Percentiles rank a stretch among this genome's conserved stretches.
Evolutionary conservation across 1,140 invertebrate genomes (phyloP).

Genomic region (Halyomorpha halys): DNA sequence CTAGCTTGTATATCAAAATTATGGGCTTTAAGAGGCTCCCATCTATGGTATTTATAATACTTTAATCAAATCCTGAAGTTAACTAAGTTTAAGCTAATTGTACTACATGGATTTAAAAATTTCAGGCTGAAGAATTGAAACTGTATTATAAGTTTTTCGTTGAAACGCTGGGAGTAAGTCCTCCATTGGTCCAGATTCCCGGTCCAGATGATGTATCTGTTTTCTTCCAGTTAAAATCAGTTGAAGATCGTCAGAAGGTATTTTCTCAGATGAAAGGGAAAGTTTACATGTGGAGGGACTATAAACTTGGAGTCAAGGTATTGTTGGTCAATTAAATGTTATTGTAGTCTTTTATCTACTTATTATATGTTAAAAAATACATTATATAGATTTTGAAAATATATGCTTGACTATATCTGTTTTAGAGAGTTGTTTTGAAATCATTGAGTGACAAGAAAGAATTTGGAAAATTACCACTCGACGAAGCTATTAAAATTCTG

Average conservation of each 20-base stretch:
- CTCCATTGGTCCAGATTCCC: slow-evolving; percentile 2
- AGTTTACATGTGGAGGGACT: not conserved
- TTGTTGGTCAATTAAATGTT: not conserved
- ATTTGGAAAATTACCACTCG: not conserved
- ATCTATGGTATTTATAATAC: not conserved
- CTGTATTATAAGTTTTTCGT: slow-evolving; percentile 7
- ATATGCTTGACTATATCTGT: not conserved
- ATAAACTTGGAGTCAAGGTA: slow-evolving; percentile 2
- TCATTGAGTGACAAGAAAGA: not conserved
- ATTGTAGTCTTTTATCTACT: not conserved
- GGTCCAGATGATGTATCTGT: not conserved
- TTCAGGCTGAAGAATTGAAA: slow-evolving; percentile 9
- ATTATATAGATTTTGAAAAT: no score
- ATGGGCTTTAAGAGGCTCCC: slow-evolving; percentile 10
- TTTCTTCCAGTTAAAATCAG: slow-evolving; percentile 1
- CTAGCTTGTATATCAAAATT: not conserved
- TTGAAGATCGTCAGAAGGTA: not conserved
- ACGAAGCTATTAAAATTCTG: slow-evolving; percentile 4
- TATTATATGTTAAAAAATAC: not conserved
- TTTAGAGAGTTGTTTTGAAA: not conserved
- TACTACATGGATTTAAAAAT: no score
- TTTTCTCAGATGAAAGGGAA: slow-evolving; percentile 1
- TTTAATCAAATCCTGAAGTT: not conserved
- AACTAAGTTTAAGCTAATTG: no score
- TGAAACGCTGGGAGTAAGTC: not conserved